These are phyloP conservation scores for Girardinus metallicus DNA, from an alignment of 2,797 vertebrate genomes.

Conservation along the genomic window DNA sequence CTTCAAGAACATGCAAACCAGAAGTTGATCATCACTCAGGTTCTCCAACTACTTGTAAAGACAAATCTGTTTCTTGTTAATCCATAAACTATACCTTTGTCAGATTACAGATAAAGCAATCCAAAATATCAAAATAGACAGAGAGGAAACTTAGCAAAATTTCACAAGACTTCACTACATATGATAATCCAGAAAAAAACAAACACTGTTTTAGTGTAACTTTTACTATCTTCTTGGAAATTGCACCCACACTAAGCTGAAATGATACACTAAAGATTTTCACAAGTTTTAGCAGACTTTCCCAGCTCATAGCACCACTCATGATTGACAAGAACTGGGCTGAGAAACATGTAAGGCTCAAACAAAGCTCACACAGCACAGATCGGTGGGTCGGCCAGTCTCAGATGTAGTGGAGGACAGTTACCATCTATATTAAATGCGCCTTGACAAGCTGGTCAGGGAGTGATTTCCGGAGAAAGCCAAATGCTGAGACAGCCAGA, in stretches of 20 bases:
- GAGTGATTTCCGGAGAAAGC: slow-evolving; percentile 28
- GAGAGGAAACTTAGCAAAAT: background rate
- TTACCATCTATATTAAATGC: slow-evolving; percentile 10
- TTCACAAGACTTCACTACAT: background rate
- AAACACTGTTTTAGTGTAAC: background rate
- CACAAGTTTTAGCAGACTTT: background rate
- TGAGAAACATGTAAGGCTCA: background rate
- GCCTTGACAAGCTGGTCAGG: slow-evolving; percentile 14
- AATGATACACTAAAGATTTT: background rate
- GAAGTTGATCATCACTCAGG: background rate
- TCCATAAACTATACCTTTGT: background rate
- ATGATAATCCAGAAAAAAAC: background rate
- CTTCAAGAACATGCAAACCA: background rate
- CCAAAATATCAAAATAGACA: background rate
- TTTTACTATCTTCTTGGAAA: background rate
- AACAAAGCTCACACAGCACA: slow-evolving; percentile 15
- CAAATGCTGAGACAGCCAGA: slow-evolving; percentile 31
- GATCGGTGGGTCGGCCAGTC: background rate
- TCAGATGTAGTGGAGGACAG: slow-evolving; percentile 11
- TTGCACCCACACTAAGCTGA: background rate
- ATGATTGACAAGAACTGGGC: background rate
- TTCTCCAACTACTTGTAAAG: background rate
- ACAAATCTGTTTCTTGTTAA: background rate
- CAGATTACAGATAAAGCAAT: background rate
- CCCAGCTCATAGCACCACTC: background rate